These are phyloP conservation scores for Notechis scutatus DNA, from an alignment of 2,113 vertebrate genomes.

Conservation along the genomic window DNA sequence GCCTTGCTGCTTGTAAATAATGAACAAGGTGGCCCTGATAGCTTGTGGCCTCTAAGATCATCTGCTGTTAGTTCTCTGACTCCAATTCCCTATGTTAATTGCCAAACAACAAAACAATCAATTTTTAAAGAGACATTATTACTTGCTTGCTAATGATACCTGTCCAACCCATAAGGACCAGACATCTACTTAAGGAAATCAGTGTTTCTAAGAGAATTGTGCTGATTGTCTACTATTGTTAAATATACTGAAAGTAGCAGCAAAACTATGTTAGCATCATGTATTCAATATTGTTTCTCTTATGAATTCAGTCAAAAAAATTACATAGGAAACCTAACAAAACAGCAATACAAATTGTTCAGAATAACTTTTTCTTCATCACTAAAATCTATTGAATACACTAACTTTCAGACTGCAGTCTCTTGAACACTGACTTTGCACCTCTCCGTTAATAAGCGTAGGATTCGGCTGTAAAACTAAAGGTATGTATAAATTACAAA, in stretches of 20 bases:
- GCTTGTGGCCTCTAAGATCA: not conserved
- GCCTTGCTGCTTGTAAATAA: not conserved
- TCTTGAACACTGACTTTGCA: not conserved
- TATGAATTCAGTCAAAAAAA: accelerated
- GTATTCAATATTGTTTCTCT: not conserved
- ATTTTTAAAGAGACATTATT: not conserved
- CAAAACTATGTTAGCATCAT: not conserved
- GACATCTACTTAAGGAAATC: not conserved
- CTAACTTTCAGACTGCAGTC: not conserved
- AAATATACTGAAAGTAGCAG: not conserved
- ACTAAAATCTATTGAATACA: not conserved
- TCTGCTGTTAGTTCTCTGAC: not conserved
- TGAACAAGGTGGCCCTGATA: not conserved
- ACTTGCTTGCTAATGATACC: not conserved
- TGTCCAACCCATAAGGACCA: not conserved
- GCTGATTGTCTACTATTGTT: not conserved
- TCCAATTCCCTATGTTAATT: not conserved
- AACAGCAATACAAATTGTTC: not conserved
- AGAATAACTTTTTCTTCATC: not conserved
- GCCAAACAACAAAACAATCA: not conserved
- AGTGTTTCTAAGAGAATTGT: not conserved
- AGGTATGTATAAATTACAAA: not conserved
- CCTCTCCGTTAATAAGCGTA: not conserved
- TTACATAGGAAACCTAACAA: not conserved
- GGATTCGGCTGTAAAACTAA: not conserved